These are phyloP conservation scores for Scarus forsteni DNA, from an alignment of 2,797 vertebrate species.

Conservation along the genomic window DNA sequence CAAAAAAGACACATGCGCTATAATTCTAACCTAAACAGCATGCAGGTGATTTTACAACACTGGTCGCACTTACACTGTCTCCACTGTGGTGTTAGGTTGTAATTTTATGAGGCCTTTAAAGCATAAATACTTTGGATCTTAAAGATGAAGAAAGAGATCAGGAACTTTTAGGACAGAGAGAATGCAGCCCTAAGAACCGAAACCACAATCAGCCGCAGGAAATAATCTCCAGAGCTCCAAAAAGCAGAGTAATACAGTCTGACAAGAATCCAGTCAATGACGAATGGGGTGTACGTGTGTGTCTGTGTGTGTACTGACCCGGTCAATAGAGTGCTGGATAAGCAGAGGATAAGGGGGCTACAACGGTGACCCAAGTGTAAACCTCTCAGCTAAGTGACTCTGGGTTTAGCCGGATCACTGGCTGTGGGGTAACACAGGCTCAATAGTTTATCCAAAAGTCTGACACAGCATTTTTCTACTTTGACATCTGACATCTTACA, in stretches of 20 bases:
- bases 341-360: constrained; percentile 30
- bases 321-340: constrained; percentile 22
- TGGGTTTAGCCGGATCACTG: constrained; percentile 37
- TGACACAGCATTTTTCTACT: not conserved
- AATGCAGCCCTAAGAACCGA: constrained; percentile 28
- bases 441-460: constrained; percentile 14
- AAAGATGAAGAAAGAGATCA: not conserved
- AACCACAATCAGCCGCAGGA: constrained; percentile 32
- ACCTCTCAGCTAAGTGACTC: constrained; percentile 28
- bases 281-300: constrained; percentile 27
- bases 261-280: constrained; percentile 42
- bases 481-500: constrained; percentile 2
- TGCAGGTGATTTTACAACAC: not conserved
- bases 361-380: constrained; percentile 36
- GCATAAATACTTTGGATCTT: constrained; percentile 3
- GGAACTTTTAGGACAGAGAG: not conserved
- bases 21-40: constrained; percentile 13
- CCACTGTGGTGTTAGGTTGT: constrained; percentile 2
- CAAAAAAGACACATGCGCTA: constrained; percentile 14
- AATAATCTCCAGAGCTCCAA: constrained; percentile 29
- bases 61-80: not conserved
- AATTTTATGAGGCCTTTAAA: constrained; percentile 17
- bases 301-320: constrained; percentile 11
- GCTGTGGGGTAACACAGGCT: constrained; percentile 5
- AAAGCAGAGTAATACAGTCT: constrained; percentile 16